Evolutionary conservation across 2,888 invertebrate species (phyloP).

Genomic region (Neoascia interrupta): DNA sequence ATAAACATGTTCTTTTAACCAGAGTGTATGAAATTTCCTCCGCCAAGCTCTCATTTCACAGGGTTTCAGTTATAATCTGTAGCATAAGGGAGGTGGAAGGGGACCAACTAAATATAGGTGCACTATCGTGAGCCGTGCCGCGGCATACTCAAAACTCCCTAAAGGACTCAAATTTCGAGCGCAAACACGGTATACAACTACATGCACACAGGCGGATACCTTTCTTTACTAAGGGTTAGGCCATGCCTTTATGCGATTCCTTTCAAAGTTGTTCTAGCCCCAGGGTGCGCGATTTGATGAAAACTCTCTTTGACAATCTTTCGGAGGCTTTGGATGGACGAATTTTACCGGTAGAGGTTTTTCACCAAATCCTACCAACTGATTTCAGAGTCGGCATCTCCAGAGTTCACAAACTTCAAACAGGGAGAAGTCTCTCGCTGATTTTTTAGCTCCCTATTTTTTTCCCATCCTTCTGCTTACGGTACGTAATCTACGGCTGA

Average conservation of each 20-base stretch:
- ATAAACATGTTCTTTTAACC: no score
- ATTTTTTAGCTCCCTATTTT: slow-evolving; percentile 32
- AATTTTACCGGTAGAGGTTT: neutral
- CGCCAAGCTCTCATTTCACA: no score
- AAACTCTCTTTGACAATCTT: slow-evolving; percentile 1
- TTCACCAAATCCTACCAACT: neutral
- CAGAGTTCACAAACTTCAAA: slow-evolving; percentile 12
- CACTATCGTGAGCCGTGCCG: slow-evolving; percentile 36
- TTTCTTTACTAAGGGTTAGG: slow-evolving; percentile 35
- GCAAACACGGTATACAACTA: slow-evolving; percentile 19
- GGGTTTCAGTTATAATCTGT: slow-evolving; percentile 14
- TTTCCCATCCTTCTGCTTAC: slow-evolving; percentile 13
- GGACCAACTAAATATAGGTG: slow-evolving; percentile 52
- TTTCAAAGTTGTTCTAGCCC: neutral
- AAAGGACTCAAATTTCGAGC: slow-evolving; percentile 13
- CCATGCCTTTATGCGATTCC: no score
- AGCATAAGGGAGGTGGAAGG: neutral
- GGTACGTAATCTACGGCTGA: slow-evolving; percentile 18
- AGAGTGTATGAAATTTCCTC: no score
- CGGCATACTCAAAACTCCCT: slow-evolving; percentile 1
- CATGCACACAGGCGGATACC: slow-evolving; percentile 25
- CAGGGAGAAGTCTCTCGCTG: slow-evolving; percentile 7
- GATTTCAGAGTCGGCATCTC: neutral
- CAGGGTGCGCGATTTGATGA: slow-evolving; percentile 17
- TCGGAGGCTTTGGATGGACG: slow-evolving; percentile 27